Percentiles rank a stretch among this genome's conserved stretches.
These are phyloP conservation scores for Tenthredo scrophulariae DNA, from an alignment of 2,888 invertebrate species.

Conservation along the genomic window DNA sequence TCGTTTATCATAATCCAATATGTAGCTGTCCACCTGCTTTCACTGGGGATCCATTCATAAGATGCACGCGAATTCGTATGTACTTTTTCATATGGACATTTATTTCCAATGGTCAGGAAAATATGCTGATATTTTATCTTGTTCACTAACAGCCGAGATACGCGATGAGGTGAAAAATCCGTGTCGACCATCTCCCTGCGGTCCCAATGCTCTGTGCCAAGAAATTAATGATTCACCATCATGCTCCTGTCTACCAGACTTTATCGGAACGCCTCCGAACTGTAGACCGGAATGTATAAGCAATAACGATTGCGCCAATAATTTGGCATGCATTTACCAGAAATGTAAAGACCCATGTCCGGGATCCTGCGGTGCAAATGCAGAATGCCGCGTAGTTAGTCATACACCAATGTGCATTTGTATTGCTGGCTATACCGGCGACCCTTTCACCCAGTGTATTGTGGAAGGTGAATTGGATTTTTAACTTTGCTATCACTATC, in stretches of 20 bases:
- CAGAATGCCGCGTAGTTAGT: constrained; percentile 87
- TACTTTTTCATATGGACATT: not conserved
- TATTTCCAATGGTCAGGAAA: not conserved
- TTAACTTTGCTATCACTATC: not conserved
- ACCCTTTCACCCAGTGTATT: constrained; percentile 87
- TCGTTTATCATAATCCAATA: constrained; percentile 85
- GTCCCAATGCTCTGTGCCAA: constrained; percentile 79
- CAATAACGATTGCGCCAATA: constrained; percentile 78
- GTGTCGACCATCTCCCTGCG: constrained; percentile 80
- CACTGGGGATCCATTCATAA: constrained; percentile 84
- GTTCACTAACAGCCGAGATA: constrained; percentile 59
- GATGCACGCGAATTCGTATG: constrained; percentile 74
- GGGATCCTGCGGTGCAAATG: constrained; percentile 77
- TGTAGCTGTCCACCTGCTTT: constrained; percentile 83
- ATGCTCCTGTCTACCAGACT: constrained; percentile 76
- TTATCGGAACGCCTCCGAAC: constrained; percentile 77
- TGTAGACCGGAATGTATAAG: constrained; percentile 79
- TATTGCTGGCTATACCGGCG: constrained; percentile 84
- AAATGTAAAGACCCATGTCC: constrained; percentile 79
- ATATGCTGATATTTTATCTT: constrained; percentile 38
- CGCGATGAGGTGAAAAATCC: constrained; percentile 70
- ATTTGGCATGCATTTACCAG: constrained; percentile 76
- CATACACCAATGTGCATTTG: constrained; percentile 88
- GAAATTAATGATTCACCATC: constrained; percentile 75
- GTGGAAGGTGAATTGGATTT: constrained; percentile 69